Percentiles rank a stretch among this genome's conserved stretches.
These are phyloP conservation scores for Pseudomyrmex concolor DNA, from an alignment of 1,140 invertebrate species.

Conservation along the genomic window DNA sequence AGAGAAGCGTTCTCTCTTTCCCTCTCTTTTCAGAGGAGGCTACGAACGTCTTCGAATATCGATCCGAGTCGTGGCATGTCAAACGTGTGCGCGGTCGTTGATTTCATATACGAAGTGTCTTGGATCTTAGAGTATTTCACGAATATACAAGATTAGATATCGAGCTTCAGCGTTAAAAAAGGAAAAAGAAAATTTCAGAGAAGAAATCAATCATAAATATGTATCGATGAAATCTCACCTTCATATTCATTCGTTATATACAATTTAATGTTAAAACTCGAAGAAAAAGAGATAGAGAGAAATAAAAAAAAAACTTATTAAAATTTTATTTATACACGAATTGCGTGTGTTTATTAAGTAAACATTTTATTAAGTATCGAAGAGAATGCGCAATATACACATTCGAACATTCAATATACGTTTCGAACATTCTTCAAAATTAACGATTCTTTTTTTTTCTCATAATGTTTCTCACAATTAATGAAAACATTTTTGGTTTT, in stretches of 20 bases:
- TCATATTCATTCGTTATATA: not conserved
- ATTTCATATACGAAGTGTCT: constrained; percentile 48
- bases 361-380: too few relatives aligned
- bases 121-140: constrained; percentile 19
- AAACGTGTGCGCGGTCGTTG: constrained; percentile 46
- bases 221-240: not conserved
- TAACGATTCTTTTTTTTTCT: not conserved
- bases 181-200: too few relatives aligned
- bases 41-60: constrained; percentile 44
- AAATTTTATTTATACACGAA: not conserved
- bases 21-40: constrained; percentile 17
- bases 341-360: too few relatives aligned
- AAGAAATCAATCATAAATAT: not conserved
- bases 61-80: constrained; percentile 48
- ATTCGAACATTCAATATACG: too few relatives aligned
- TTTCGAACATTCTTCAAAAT: too few relatives aligned
- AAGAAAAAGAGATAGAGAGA: not conserved
- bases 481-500: not conserved
- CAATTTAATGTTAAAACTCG: not conserved
- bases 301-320: not conserved
- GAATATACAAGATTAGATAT: constrained; percentile 17
- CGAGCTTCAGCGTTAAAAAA: not conserved
- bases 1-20: constrained; percentile 14
- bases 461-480: too few relatives aligned
- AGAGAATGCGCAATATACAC: too few relatives aligned